Percentiles rank a stretch among this genome's conserved stretches.
These are phyloP conservation scores for Glossophaga mutica DNA, from an alignment of 2,797 vertebrate genomes.

Conservation along the genomic window DNA sequence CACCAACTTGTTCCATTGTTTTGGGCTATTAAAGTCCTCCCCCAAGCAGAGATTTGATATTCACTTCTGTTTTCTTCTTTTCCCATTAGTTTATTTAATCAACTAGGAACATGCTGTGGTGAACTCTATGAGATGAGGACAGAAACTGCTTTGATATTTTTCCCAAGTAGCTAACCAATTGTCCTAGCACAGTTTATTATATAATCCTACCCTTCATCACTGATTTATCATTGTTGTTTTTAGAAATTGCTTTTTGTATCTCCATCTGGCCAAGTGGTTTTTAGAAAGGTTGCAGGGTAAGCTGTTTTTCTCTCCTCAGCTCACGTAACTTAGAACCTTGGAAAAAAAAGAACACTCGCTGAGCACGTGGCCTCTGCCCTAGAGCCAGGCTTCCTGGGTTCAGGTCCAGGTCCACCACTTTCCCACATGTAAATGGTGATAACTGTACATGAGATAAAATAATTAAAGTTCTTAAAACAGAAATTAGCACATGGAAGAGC, in stretches of 20 bases:
- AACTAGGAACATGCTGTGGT: constrained; percentile 41
- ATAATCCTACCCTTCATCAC: constrained; percentile 60
- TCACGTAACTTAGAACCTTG: constrained; percentile 44
- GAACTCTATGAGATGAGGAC: background rate
- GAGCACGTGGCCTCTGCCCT: background rate
- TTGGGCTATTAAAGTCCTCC: background rate
- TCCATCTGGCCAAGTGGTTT: constrained; percentile 68
- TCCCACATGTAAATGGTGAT: background rate
- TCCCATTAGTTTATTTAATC: constrained; percentile 55
- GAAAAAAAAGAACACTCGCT: background rate
- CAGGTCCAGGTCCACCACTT: background rate
- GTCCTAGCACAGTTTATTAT: constrained; percentile 54
- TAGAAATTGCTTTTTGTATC: constrained; percentile 69
- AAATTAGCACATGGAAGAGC: background rate
- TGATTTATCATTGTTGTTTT: constrained; percentile 74
- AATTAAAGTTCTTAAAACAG: background rate
- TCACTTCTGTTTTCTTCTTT: constrained; percentile 28
- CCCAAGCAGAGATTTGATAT: background rate
- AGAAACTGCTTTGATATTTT: constrained; percentile 50
- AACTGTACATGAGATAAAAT: background rate
- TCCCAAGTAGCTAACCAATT: constrained; percentile 58
- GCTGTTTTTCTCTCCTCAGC: constrained; percentile 49
- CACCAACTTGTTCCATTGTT: constrained; percentile 12
- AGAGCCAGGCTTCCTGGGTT: background rate
- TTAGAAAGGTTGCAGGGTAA: constrained; percentile 68